These are phyloP conservation scores for Babylonia areolata DNA, from an alignment of 1,140 invertebrate species.

Conservation along the genomic window DNA sequence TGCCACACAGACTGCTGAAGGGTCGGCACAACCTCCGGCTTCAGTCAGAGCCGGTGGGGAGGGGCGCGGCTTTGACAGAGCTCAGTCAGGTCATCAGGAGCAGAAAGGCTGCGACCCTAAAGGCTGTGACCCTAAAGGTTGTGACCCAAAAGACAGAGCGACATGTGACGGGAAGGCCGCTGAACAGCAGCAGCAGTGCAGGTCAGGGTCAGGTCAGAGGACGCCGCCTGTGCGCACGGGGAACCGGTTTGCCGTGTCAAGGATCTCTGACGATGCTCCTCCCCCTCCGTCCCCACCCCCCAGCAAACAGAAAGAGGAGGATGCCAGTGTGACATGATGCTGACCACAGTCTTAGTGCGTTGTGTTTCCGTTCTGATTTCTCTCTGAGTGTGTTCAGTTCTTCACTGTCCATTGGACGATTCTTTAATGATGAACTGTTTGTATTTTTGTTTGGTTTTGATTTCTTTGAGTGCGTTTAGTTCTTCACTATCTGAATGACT, in stretches of 20 bases:
- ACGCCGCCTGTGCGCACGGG: not conserved
- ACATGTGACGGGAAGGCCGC: not conserved
- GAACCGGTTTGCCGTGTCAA: constrained; percentile 1
- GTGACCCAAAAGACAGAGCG: not conserved
- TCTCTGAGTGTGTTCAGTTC: too few relatives aligned
- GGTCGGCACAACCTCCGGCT: not conserved
- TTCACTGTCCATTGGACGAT: too few relatives aligned
- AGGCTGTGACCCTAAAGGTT: too few relatives aligned
- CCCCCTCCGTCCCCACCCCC: not conserved
- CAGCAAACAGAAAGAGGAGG: not conserved
- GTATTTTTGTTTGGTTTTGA: too few relatives aligned
- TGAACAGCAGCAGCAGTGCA: not conserved
- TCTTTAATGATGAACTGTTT: too few relatives aligned
- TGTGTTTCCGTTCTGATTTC: too few relatives aligned
- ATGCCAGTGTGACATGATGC: not conserved
- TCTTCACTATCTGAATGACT: too few relatives aligned
- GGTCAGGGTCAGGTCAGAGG: not conserved
- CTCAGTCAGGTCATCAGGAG: not conserved
- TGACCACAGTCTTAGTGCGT: not conserved
- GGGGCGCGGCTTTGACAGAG: not conserved
- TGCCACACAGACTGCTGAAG: not conserved
- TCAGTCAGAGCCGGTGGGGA: not conserved
- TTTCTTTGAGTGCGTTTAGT: too few relatives aligned
- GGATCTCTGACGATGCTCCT: constrained; percentile 1
- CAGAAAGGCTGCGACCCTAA: too few relatives aligned